Conservation (phyloP, 2,113 vertebrate genomes). For the Cnemophilus loriae region DNA sequence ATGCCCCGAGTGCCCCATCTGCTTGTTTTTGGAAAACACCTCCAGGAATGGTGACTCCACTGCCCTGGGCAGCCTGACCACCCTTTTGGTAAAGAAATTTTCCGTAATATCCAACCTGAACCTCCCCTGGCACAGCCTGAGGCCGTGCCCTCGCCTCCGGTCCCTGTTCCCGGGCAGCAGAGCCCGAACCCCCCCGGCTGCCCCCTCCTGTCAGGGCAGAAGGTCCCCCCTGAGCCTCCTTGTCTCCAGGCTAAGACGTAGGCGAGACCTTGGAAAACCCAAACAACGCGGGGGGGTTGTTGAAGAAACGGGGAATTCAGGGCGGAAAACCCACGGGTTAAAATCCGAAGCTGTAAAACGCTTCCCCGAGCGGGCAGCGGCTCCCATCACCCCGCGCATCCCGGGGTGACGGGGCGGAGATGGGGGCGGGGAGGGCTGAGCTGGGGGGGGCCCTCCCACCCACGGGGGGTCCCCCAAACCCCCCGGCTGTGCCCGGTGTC, state of each 20-base stretch:
- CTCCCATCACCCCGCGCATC: accelerated
- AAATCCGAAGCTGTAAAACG: accelerated
- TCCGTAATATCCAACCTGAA: not conserved
- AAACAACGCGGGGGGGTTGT: accelerated
- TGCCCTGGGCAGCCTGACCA: not conserved
- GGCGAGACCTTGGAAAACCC: not conserved
- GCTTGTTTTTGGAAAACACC: not conserved
- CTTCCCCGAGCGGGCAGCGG: not conserved
- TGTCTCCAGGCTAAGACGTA: accelerated
- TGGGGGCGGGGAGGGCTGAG: not conserved
- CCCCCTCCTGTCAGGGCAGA: not conserved
- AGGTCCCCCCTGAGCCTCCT: not conserved
- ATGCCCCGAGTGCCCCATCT: not conserved
- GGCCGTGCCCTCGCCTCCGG: not conserved
- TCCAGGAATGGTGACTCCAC: not conserved
- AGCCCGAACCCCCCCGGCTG: not conserved
- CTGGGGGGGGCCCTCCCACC: not conserved
- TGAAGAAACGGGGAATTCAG: accelerated
- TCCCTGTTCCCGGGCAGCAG: not conserved
- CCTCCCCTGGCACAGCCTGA: not conserved
- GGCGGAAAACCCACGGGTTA: not conserved
- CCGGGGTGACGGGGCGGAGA: not conserved
- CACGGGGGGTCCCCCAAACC: not conserved
- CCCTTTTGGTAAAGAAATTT: not conserved
- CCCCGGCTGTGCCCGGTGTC: not conserved